Conservation (phyloP, 2,113 vertebrate species). For the Uria lomvia region DNA sequence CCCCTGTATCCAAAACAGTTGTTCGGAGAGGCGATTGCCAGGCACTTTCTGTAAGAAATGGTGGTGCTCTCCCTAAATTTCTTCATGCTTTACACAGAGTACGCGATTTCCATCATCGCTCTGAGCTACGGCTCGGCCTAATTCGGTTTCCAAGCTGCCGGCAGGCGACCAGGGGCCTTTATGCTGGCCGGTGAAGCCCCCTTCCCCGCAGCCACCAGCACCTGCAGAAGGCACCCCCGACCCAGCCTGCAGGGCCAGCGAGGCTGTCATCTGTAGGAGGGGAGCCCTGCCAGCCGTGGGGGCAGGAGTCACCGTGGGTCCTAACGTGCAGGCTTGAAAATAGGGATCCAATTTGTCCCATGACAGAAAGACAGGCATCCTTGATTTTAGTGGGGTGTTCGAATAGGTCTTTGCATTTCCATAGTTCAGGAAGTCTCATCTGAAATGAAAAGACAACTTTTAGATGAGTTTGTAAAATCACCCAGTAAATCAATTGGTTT, state of each 20-base stretch:
- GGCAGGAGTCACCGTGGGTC: no score
- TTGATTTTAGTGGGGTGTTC: background rate
- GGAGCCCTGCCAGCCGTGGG: background rate
- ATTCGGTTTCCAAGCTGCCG: background rate
- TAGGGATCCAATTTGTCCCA: background rate
- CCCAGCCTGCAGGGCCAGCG: no score
- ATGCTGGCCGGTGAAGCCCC: accelerated
- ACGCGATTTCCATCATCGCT: background rate
- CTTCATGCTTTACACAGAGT: background rate
- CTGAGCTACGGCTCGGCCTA: background rate
- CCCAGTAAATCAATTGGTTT: background rate
- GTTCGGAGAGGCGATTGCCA: background rate
- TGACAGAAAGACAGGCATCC: accelerated
- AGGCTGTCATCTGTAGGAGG: accelerated
- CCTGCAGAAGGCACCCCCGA: background rate
- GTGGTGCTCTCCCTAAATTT: accelerated
- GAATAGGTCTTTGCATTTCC: background rate
- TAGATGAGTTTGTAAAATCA: background rate
- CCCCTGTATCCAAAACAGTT: accelerated
- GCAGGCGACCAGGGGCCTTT: accelerated
- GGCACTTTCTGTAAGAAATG: accelerated
- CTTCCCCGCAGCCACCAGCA: no score
- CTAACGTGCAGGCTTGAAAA: background rate
- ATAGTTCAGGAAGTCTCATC: background rate
- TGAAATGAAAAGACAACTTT: background rate